These are phyloP conservation scores for Acanthoscelides obtectus DNA, from an alignment of 2,888 invertebrate species.

Conservation along the genomic window DNA sequence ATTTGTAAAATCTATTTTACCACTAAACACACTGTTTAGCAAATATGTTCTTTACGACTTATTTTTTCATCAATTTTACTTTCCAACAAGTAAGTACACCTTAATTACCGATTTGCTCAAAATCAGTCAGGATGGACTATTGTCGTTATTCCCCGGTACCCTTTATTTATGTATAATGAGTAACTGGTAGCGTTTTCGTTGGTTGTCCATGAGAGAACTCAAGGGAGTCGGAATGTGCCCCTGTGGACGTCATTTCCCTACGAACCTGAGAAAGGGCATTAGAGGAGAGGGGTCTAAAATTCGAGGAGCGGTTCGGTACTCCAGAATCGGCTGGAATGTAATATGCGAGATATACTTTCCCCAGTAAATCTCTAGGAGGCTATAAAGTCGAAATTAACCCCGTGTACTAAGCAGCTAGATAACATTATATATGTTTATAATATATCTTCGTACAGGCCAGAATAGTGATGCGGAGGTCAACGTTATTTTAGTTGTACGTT, in stretches of 20 bases:
- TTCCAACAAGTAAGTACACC: no score
- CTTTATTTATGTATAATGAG: no score
- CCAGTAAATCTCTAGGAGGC: conserved; percentile 43
- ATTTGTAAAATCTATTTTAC: no score
- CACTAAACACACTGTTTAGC: no score
- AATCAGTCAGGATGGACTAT: no score
- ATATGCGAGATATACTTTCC: conserved; percentile 42
- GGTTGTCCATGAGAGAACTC: no score
- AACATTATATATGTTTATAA: conserved; percentile 37
- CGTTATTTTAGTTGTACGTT: not conserved
- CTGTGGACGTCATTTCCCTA: not conserved
- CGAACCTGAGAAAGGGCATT: not conserved
- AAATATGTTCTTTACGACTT: no score
- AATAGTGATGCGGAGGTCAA: not conserved
- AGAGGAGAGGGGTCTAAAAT: not conserved
- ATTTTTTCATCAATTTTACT: no score
- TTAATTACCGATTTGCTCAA: no score
- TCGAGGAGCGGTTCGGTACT: not conserved
- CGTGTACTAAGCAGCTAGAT: conserved; percentile 24
- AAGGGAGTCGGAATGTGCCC: not conserved
- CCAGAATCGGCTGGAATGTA: conserved; percentile 39
- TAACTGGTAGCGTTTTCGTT: no score
- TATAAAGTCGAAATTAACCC: conserved; percentile 47
- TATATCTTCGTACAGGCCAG: conserved; percentile 19
- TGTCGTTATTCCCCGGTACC: no score